Conservation (phyloP, 2,113 vertebrate species). For the Eclectus roratus region DNA sequence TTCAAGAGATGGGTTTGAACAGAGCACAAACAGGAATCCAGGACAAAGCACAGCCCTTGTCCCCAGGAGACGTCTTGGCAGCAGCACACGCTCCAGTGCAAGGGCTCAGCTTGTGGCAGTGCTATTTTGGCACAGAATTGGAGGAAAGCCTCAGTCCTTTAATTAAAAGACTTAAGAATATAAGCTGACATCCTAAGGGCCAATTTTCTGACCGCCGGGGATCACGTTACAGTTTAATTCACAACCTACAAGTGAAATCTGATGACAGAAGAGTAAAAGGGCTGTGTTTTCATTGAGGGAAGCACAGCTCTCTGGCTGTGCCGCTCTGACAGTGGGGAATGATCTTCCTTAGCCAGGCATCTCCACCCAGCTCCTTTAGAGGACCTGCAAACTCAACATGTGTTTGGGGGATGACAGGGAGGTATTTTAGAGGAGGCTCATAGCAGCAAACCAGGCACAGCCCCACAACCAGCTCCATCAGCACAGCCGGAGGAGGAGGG, state of each 20-base stretch:
- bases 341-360: background rate
- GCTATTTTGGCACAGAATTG: background rate
- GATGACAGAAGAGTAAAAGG: constrained; percentile 26
- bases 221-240: constrained; percentile 45
- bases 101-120: background rate
- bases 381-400: background rate
- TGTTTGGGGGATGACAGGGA: background rate
- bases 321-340: background rate
- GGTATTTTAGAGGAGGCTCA: background rate
- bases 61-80: constrained; percentile 1
- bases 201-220: constrained; percentile 36
- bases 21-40: background rate
- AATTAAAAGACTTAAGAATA: constrained; percentile 45
- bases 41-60: background rate
- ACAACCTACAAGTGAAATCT: constrained; percentile 40
- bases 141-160: background rate
- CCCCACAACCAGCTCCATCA: background rate
- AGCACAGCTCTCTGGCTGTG: background rate
- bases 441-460: background rate
- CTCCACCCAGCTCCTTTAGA: background rate
- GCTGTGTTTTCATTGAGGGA: background rate
- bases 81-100: accelerated
- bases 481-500: background rate
- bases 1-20: background rate
- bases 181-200: constrained; percentile 33